Conservation (phyloP, 2,113 vertebrate genomes). For the Clarias macrocephalus region DNA sequence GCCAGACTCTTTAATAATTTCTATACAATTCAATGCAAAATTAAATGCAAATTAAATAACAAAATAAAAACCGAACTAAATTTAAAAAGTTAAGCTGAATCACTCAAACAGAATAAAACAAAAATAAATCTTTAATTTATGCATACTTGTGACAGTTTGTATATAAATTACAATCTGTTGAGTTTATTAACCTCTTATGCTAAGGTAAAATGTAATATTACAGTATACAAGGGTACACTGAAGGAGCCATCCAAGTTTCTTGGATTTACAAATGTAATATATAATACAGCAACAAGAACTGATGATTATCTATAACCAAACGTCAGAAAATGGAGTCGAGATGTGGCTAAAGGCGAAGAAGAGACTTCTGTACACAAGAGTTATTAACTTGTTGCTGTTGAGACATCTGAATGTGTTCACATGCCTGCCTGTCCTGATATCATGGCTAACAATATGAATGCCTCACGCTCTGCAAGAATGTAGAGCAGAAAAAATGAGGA, state of each 20-base stretch:
- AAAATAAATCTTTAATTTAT: neutral
- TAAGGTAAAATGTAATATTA: neutral
- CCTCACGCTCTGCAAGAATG: constrained; percentile 54
- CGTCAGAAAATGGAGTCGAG: neutral
- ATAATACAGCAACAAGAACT: neutral
- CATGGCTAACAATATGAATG: constrained; percentile 56
- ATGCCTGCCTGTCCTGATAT: constrained; percentile 44
- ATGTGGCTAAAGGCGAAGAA: constrained; percentile 29
- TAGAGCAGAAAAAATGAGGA: constrained; percentile 50
- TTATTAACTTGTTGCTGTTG: constrained; percentile 58
- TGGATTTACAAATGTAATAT: neutral
- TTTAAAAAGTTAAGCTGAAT: neutral
- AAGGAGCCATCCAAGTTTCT: neutral
- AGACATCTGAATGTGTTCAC: constrained; percentile 62
- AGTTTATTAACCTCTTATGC: neutral
- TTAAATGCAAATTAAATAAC: neutral
- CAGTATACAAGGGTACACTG: neutral
- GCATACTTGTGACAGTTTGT: neutral
- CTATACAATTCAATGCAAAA: neutral
- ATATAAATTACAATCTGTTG: neutral
- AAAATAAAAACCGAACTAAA: neutral
- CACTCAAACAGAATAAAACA: neutral
- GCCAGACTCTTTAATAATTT: neutral
- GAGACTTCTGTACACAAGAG: constrained; percentile 47
- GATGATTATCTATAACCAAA: neutral